These are phyloP conservation scores for Adelges cooleyi DNA, from an alignment of 1,140 invertebrate genomes.

Conservation along the genomic window DNA sequence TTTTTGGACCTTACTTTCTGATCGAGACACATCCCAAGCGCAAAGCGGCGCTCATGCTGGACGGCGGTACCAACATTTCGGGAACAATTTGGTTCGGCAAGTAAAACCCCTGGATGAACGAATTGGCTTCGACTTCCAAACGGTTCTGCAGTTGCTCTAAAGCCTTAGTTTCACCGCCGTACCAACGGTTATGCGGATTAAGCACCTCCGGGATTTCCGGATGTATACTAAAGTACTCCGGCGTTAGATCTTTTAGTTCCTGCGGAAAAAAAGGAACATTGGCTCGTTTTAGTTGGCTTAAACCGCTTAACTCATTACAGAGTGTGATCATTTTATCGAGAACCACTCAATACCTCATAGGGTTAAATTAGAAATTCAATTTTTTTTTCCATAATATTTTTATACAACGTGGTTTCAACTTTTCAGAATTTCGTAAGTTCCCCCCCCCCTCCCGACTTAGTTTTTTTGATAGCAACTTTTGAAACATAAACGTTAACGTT, in stretches of 20 bases:
- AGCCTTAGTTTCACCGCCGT: slow-evolving; percentile 56
- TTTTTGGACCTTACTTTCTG: slow-evolving; percentile 44
- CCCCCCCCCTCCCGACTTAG: too few species aligned
- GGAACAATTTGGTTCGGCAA: slow-evolving; percentile 57
- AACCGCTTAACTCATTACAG: too few species aligned
- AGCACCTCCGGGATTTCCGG: slow-evolving; percentile 39
- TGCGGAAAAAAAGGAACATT: too few species aligned
- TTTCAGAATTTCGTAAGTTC: too few species aligned
- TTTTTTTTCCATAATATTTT: too few species aligned
- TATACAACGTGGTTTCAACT: too few species aligned
- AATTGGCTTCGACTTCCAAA: slow-evolving; percentile 39
- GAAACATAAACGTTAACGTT: too few species aligned
- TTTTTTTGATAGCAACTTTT: too few species aligned
- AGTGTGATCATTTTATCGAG: too few species aligned
- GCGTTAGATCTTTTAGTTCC: slow-evolving; percentile 38
- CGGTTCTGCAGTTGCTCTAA: slow-evolving; percentile 41
- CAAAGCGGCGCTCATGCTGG: slow-evolving; percentile 55
- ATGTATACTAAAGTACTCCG: slow-evolving; percentile 48
- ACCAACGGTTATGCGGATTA: slow-evolving; percentile 42
- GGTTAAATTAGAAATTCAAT: too few species aligned
- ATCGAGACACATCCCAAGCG: slow-evolving; percentile 54
- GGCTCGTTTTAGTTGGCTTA: too few species aligned
- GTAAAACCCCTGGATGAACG: slow-evolving; percentile 41
- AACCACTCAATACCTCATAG: too few species aligned
- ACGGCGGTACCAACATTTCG: slow-evolving; percentile 52